phyloP scores from a whole-genome alignment of 2,888 invertebrate species.

The Bombylius discolor region DNA sequence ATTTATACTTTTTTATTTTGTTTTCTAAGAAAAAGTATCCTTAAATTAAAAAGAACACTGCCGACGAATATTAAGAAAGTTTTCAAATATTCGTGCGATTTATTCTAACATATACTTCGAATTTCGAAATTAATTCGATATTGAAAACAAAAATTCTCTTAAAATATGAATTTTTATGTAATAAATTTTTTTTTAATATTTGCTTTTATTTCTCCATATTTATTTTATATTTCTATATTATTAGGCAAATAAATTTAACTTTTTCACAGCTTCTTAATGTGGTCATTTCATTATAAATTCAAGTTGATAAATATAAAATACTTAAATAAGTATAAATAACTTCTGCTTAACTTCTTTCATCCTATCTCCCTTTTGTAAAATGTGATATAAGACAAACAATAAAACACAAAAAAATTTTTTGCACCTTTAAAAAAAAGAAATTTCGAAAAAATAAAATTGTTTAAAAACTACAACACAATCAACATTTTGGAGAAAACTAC shows the following conservation, averaged over 20 bases:
- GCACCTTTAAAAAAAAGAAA: too few species aligned
- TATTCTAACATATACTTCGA: background rate
- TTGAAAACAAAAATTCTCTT: slow-evolving; percentile 5
- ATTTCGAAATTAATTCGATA: background rate
- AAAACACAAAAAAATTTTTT: too few species aligned
- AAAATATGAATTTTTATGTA: background rate
- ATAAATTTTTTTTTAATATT: background rate
- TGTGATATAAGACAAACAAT: too few species aligned
- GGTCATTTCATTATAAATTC: slow-evolving; percentile 12
- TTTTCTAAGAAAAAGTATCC: background rate
- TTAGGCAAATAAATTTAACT: slow-evolving; percentile 11
- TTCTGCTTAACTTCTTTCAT: too few species aligned
- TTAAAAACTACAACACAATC: too few species aligned
- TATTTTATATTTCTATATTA: background rate
- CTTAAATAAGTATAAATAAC: too few species aligned
- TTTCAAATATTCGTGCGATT: background rate
- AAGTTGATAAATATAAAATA: too few species aligned
- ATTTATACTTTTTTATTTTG: background rate
- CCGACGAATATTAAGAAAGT: background rate
- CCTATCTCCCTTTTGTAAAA: too few species aligned
- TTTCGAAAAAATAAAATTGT: too few species aligned
- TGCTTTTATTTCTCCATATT: background rate
- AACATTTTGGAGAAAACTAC: too few species aligned
- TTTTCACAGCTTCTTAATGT: slow-evolving; percentile 13
- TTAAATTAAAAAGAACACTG: background rate